Evolutionary conservation across 2,888 invertebrate species (phyloP), one percentile per base, ranked within the genome.

Genomic region (Dastarcus helophoroides): DNA sequence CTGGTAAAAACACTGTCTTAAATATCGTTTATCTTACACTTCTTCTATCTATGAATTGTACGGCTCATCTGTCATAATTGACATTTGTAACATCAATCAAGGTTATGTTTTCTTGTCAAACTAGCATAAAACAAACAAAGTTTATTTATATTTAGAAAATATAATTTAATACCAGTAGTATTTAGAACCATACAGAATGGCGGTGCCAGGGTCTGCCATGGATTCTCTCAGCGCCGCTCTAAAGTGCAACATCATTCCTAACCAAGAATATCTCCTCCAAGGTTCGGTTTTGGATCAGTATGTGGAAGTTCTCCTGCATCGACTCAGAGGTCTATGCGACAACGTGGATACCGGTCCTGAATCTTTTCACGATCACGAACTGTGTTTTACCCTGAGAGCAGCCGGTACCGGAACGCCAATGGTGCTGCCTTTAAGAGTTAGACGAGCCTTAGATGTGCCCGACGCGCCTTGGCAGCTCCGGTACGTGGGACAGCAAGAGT

Each of bases 201-300:
- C 51, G 3, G 35, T 48, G 11, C 62, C 67, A 38, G 73, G 73
- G 21, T 76, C 77, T 27, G 81, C 82, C 2, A 76, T 81, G 45
- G 84, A 85, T 46, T 82, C 78, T 23, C 63, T 88, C 37, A 73
- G 75, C 14, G 78, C 82, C 43, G 88, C 88, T 3, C 52, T 86
- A 14, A 82, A 79, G 51, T 80, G 79, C 19, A 85, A 86, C 46
- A 88, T 89, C 30, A 79, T 91, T 29, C 90, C 91, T 0, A 88
- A 90, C 55, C 88, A 93, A 55, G 94, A 94, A 63, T 93, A 91
- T 55, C 65, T 94, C 30, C 65, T 95, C 3, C 85, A 94, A 69
- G 94, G 94, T 3, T 93, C 93, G 9, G 88, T 95, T 12, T 62
- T 93, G 34, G 94, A 95, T 57, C 79, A 79, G 9, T 83, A 88